Conservation (phyloP, 2,888 invertebrate genomes). For the Chouioia cunea region DNA sequence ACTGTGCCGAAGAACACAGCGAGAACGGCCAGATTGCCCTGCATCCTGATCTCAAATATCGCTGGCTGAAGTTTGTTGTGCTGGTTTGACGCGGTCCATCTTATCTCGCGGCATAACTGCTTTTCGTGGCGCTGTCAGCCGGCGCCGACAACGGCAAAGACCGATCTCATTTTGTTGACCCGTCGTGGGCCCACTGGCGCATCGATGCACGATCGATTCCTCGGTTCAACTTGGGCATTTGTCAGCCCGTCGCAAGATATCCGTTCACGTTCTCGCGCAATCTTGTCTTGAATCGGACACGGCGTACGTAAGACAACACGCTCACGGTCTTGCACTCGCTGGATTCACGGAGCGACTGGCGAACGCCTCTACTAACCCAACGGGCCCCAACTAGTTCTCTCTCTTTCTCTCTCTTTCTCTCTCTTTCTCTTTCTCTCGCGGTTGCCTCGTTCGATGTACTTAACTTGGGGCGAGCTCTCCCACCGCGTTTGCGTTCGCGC, state of each 20-base stretch:
- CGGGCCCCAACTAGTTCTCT: slow-evolving; percentile 51
- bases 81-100: slow-evolving; percentile 47
- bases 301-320: slow-evolving; percentile 9
- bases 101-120: slow-evolving; percentile 46
- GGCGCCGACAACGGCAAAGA: slow-evolving; percentile 18
- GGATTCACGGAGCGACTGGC: slow-evolving; percentile 46
- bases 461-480: slow-evolving; percentile 51
- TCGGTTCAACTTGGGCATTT: slow-evolving; percentile 29
- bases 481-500: slow-evolving; percentile 50
- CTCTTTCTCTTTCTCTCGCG: slow-evolving; percentile 23
- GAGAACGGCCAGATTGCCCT: slow-evolving; percentile 72
- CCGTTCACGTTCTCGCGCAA: background rate
- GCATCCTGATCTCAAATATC: slow-evolving; percentile 57
- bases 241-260: slow-evolving; percentile 24
- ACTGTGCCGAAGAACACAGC: slow-evolving; percentile 74
- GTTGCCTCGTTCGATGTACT: slow-evolving; percentile 54
- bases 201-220: slow-evolving; percentile 22
- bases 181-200: background rate
- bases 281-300: background rate
- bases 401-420: slow-evolving; percentile 14
- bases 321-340: slow-evolving; percentile 37
- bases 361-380: slow-evolving; percentile 26
- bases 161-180: slow-evolving; percentile 25
- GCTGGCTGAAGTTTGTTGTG: slow-evolving; percentile 2
- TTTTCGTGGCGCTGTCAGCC: slow-evolving; percentile 29